phyloP scores from a whole-genome alignment of 2,888 invertebrate species.

The Volucella zonaria region DNA sequence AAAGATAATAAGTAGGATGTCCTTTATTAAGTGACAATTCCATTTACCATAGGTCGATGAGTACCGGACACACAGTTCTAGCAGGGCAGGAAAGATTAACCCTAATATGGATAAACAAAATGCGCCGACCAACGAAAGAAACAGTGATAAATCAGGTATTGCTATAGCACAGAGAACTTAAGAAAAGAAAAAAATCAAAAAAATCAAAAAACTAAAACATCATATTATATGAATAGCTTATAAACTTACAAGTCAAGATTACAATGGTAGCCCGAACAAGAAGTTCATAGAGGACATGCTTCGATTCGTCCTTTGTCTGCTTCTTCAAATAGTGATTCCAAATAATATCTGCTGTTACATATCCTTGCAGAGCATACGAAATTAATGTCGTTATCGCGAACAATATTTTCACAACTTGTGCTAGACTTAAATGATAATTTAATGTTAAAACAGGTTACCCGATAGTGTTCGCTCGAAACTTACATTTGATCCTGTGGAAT shows the following conservation, averaged over 20 bases:
- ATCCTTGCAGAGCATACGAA: conserved; percentile 98
- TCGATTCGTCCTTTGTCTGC: conserved; percentile 85
- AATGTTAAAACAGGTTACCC: background rate
- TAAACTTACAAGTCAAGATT: conserved; percentile 85
- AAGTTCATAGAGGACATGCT: conserved; percentile 87
- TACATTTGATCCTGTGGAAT: conserved; percentile 89
- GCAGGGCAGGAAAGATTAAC: conserved; percentile 94
- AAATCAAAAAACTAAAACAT: background rate
- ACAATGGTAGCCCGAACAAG: conserved; percentile 89
- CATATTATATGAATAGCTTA: background rate
- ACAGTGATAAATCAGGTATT: conserved; percentile 94
- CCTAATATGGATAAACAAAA: conserved; percentile 95
- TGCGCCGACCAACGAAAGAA: conserved; percentile 96
- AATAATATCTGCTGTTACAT: conserved; percentile 97
- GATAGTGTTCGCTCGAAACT: conserved; percentile 80
- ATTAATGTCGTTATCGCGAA: conserved; percentile 95
- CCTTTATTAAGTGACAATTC: conserved; percentile 89
- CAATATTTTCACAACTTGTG: conserved; percentile 91
- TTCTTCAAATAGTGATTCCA: conserved; percentile 88
- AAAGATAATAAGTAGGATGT: conserved; percentile 87
- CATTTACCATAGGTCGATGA: conserved; percentile 87
- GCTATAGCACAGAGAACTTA: conserved; percentile 91
- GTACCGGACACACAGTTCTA: conserved; percentile 91
- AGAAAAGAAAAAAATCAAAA: conserved; percentile 77
- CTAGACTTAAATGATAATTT: conserved; percentile 83